A percentile compares a stretch with the other conserved stretches of the same genome.
These are phyloP conservation scores for Zhuqinia jingwanae DNA, from an alignment of 2,888 invertebrate species.

Conservation along the genomic window DNA sequence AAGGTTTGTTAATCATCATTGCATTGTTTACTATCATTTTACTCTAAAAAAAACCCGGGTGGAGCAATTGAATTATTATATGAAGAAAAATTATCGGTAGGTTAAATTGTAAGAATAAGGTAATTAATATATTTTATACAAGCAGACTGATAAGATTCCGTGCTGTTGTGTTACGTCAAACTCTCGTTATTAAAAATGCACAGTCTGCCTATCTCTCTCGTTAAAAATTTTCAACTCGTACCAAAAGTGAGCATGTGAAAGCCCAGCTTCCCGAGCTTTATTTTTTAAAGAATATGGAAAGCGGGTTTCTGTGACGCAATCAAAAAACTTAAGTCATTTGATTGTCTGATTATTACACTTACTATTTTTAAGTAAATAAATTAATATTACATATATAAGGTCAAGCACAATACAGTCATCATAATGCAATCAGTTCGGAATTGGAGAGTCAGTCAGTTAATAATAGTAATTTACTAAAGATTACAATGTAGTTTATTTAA, in stretches of 20 bases:
- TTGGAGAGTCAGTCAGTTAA: constrained; percentile 61
- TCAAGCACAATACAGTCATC: constrained; percentile 70
- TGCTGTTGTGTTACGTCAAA: constrained; percentile 65
- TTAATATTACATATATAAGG: constrained; percentile 54
- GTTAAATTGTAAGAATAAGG: constrained; percentile 48
- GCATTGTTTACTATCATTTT: constrained; percentile 39
- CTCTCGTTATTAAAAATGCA: constrained; percentile 55
- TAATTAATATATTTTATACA: constrained; percentile 62
- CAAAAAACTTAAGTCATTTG: constrained; percentile 71
- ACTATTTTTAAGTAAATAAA: constrained; percentile 47
- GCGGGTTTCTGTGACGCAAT: constrained; percentile 69
- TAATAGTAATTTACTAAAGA: constrained; percentile 19
- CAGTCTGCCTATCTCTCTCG: constrained; percentile 61
- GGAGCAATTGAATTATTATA: constrained; percentile 59
- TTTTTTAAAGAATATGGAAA: constrained; percentile 61
- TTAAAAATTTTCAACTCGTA: constrained; percentile 48
- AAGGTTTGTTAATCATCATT: constrained; percentile 46
- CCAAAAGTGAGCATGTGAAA: constrained; percentile 59
- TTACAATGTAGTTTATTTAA: constrained; percentile 61
- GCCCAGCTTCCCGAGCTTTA: constrained; percentile 69
- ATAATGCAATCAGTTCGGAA: constrained; percentile 72
- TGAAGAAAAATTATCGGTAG: constrained; percentile 49
- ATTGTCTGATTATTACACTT: constrained; percentile 67
- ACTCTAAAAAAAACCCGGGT: constrained; percentile 59
- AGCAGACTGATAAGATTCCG: constrained; percentile 71